Percentiles rank a stretch among this genome's conserved stretches.
Evolutionary conservation across 2,113 vertebrate species (phyloP).

Genomic region (Halcyon malimbica): DNA sequence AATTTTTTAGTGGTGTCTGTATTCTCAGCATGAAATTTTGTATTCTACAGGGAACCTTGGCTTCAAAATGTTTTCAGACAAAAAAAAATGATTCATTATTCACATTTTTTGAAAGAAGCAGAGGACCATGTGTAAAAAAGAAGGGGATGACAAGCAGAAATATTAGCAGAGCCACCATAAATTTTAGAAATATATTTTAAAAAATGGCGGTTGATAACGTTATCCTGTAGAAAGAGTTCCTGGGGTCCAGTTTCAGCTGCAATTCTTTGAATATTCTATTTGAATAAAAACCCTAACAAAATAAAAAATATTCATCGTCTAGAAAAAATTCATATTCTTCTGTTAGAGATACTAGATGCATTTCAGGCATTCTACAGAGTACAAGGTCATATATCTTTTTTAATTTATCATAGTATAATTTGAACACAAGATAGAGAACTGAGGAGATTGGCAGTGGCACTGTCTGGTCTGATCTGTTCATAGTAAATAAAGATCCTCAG

Average conservation of each 20-base stretch:
- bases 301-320: background rate
- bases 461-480: constrained; percentile 8
- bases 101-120: background rate
- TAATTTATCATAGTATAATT: background rate
- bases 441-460: background rate
- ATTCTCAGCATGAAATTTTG: background rate
- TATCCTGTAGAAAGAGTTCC: background rate
- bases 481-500: constrained; percentile 3
- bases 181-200: background rate
- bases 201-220: background rate
- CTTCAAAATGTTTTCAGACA: background rate
- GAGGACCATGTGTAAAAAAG: background rate
- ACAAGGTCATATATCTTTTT: constrained; percentile 7
- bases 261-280: background rate
- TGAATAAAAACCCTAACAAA: background rate
- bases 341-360: background rate
- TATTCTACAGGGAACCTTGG: background rate
- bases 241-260: background rate
- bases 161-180: background rate
- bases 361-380: background rate
- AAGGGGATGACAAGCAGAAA: background rate
- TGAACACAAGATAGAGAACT: background rate
- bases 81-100: background rate
- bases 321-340: background rate
- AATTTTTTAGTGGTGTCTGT: background rate